Evolutionary conservation across 1,140 invertebrate genomes (phyloP), one percentile per base, ranked within the genome.

Genomic region (Trichonephila inaurata): DNA sequence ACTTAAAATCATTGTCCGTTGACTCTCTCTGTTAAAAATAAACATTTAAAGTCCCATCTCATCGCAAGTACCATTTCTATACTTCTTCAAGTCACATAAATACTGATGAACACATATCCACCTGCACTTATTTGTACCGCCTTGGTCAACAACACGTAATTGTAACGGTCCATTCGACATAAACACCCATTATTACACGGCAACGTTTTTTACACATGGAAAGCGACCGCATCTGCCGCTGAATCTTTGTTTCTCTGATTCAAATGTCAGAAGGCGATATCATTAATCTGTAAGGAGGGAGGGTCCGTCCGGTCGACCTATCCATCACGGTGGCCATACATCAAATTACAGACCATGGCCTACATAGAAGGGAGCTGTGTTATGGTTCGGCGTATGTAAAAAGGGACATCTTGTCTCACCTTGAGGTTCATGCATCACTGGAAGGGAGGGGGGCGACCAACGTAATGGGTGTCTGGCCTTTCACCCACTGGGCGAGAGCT

Each of bases 361-460:
- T 60, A 88, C 33, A 88, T 93, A 61, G 60, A 28, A 58, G 69
- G 28, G 81, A 40, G 72, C 18, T 16, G 18, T 28, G 72, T 77
- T 64, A 64, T 64, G 62, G 62, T 64, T 64, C 62, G 62, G 28
- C 21, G 64, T 40, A 87, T 92, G 83, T 64, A 64, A 92, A 92
- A 72, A 89, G 85, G 92, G 69, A 24, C 90, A 85, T 69, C 85
- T 87, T 81, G 92, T 88, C 86, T 62, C 92, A 93, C 92, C 92
- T 93, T 93, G 58, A 93, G 69, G 85, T 88, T 93, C 92, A 93
- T 89, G 92, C 85, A 88, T 89, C 66, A 64, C 21, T 88, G 83
- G 90, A 33, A 44, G 90, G 18, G 62, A 69, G 89, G 81, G 91
- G 44, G 69, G 90, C 19, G 66, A 60, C 69, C 60, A 82, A 21